phyloP scores from a whole-genome alignment of 2,888 invertebrate genomes.

The Molanna angustata region DNA sequence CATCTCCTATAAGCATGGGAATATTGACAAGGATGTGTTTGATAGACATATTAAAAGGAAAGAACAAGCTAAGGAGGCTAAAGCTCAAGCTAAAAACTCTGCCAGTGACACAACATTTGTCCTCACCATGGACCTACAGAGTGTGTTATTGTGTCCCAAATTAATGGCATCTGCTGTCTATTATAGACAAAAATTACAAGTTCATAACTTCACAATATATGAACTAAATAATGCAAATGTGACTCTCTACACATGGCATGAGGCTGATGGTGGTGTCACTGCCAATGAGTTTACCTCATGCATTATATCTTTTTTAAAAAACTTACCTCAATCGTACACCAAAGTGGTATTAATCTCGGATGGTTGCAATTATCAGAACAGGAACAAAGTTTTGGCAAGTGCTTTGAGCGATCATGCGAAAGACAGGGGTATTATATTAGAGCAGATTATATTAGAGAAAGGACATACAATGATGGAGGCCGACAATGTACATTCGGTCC shows the following conservation, averaged over 20 bases:
- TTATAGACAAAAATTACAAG: conserved; percentile 22
- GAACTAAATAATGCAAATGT: too few relatives aligned
- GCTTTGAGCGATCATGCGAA: background rate
- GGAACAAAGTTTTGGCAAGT: background rate
- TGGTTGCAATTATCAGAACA: background rate
- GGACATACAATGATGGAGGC: too few relatives aligned
- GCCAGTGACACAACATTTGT: conserved; percentile 8
- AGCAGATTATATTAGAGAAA: too few relatives aligned
- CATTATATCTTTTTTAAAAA: background rate
- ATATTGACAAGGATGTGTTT: conserved; percentile 2
- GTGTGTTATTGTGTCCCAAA: conserved; percentile 18
- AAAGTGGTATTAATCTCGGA: background rate
- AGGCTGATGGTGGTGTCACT: too few relatives aligned
- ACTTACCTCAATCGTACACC: background rate
- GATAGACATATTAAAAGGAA: conserved; percentile 3
- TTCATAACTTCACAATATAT: conserved; percentile 18
- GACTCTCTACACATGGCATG: too few relatives aligned
- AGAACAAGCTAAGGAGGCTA: conserved; percentile 16
- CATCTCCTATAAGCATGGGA: conserved; percentile 3
- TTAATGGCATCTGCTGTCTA: conserved; percentile 6
- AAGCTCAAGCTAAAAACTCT: conserved; percentile 7
- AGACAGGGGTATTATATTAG: too few relatives aligned
- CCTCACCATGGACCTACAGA: conserved; percentile 15
- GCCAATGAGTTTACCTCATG: background rate
- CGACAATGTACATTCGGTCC: too few relatives aligned